phyloP scores from a whole-genome alignment of 2,888 invertebrate genomes.

The Nineta flava region DNA sequence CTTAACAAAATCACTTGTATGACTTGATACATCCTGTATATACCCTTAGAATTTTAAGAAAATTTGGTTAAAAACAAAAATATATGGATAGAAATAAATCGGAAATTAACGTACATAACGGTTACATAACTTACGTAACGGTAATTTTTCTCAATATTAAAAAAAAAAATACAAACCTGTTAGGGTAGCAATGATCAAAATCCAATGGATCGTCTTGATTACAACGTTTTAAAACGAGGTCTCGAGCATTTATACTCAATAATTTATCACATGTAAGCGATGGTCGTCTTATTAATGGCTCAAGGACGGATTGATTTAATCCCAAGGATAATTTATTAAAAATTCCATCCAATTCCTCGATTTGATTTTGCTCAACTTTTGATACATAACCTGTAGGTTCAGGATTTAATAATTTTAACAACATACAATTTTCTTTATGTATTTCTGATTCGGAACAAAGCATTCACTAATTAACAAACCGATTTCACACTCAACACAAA shows the following conservation, averaged over 20 bases:
- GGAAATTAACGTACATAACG: too few species aligned
- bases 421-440: constrained; percentile 6
- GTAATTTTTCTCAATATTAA: background rate
- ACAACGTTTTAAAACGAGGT: constrained; percentile 45
- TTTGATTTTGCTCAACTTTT: constrained; percentile 9
- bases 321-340: constrained; percentile 1
- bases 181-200: constrained; percentile 51
- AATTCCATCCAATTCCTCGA: constrained; percentile 13
- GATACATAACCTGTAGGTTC: constrained; percentile 7
- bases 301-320: constrained; percentile 11
- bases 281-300: background rate
- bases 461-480: constrained; percentile 1
- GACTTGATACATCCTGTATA: too few species aligned
- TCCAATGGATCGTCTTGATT: constrained; percentile 41
- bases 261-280: too few species aligned
- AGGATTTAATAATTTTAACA: constrained; percentile 2
- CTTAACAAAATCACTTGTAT: too few species aligned
- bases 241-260: constrained; percentile 21
- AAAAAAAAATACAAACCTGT: constrained; percentile 32
- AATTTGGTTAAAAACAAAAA: too few species aligned
- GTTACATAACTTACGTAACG: too few species aligned
- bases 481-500: too few species aligned
- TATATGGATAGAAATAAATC: too few species aligned
- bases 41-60: too few species aligned
- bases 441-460: background rate